A percentile compares a stretch with the other conserved stretches of the same genome.
Evolutionary conservation across 2,113 vertebrate species (phyloP).

Genomic region (Atrichornis clamosus): DNA sequence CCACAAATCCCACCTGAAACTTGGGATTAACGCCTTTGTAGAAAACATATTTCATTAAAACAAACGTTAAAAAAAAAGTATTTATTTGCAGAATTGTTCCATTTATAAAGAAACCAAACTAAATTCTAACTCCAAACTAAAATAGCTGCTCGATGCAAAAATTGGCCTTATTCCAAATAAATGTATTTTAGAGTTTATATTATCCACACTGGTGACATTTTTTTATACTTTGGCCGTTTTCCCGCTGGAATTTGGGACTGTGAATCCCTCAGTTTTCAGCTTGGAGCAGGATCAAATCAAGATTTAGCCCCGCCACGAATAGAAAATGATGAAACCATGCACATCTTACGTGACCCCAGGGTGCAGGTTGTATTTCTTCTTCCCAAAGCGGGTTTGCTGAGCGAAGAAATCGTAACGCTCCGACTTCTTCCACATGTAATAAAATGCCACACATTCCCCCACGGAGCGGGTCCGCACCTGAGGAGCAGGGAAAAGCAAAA

Average conservation of each 20-base stretch:
- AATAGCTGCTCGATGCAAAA: background rate
- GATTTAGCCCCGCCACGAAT: background rate
- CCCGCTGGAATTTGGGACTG: background rate
- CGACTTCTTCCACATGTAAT: slow-evolving; percentile 99
- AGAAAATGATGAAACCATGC: background rate
- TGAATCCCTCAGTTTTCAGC: background rate
- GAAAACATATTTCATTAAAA: background rate
- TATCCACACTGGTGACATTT: background rate
- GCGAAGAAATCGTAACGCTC: slow-evolving; percentile 98
- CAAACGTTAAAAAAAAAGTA: background rate
- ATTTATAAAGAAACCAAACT: background rate
- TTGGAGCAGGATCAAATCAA: background rate
- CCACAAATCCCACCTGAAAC: background rate
- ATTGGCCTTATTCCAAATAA: background rate
- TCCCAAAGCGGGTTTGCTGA: slow-evolving; percentile 95
- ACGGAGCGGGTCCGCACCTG: slow-evolving; percentile 97
- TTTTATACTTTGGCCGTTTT: background rate
- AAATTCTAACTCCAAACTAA: background rate
- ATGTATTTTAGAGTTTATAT: background rate
- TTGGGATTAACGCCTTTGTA: accelerated
- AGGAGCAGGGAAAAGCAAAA: background rate
- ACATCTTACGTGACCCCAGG: slow-evolving; percentile 92
- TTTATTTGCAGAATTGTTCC: background rate
- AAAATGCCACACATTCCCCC: slow-evolving; percentile 98
- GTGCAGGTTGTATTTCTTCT: slow-evolving; percentile 97